Percentiles rank a stretch among this genome's conserved stretches.
Evolutionary conservation across 2,888 invertebrate genomes (phyloP).

Genomic region (Mantis religiosa): DNA sequence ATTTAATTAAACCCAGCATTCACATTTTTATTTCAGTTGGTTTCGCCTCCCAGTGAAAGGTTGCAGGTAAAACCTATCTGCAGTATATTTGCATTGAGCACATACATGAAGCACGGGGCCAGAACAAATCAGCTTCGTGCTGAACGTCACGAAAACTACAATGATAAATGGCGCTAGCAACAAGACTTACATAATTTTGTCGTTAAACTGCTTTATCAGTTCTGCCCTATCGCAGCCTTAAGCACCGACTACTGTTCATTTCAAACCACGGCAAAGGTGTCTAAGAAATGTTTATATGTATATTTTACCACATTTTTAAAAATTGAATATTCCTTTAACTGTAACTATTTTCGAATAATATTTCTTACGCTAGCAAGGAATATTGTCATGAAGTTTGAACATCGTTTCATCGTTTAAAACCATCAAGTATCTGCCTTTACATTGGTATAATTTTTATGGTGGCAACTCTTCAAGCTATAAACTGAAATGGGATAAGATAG

Average conservation of each 20-base stretch:
- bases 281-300: not conserved
- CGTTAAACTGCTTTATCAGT: not conserved
- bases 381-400: too few species aligned
- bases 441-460: too few species aligned
- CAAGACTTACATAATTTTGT: not conserved
- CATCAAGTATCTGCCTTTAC: too few species aligned
- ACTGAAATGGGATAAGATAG: too few species aligned
- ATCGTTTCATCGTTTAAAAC: too few species aligned
- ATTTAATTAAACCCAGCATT: too few species aligned
- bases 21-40: too few species aligned
- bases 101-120: not conserved
- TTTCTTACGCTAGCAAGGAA: too few species aligned
- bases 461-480: too few species aligned
- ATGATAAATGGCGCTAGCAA: not conserved
- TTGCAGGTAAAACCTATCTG: not conserved
- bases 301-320: not conserved
- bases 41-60: not conserved
- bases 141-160: not conserved
- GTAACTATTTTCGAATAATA: too few species aligned
- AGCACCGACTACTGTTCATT: not conserved
- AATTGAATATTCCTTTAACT: too few species aligned
- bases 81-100: not conserved
- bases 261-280: not conserved
- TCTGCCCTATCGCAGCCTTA: not conserved
- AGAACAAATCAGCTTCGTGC: not conserved